phyloP scores from a whole-genome alignment of 1,140 invertebrate genomes.

The Zaprionus nigranus region DNA sequence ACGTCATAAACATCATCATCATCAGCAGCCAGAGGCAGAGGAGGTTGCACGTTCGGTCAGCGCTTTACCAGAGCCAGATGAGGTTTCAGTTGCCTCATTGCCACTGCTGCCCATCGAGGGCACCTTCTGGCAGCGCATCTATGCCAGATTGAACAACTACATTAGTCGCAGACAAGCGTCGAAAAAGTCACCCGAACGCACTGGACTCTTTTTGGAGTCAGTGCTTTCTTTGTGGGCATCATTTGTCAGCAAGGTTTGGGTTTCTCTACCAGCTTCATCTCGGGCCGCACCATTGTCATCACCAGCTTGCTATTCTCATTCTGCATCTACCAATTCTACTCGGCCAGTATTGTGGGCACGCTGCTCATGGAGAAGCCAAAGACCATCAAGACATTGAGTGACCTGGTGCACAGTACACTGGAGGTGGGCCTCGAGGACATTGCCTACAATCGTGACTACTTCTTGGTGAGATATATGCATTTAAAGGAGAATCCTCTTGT shows the following conservation, averaged over 20 bases:
- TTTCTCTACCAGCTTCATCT: slow-evolving; percentile 85
- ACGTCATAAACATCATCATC: slow-evolving; percentile 34
- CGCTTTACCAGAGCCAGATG: slow-evolving; percentile 11
- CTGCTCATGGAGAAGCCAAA: slow-evolving; percentile 88
- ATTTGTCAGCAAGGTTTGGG: slow-evolving; percentile 85
- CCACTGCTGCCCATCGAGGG: slow-evolving; percentile 19
- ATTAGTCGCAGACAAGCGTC: slow-evolving; percentile 29
- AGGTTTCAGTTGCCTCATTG: slow-evolving; percentile 16
- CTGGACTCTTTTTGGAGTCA: slow-evolving; percentile 77
- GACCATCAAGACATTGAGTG: slow-evolving; percentile 87
- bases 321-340: slow-evolving; percentile 89
- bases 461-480: slow-evolving; percentile 85
- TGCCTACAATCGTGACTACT: slow-evolving; percentile 87
- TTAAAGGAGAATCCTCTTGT: not conserved
- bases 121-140: slow-evolving; percentile 50
- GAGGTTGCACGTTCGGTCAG: not conserved
- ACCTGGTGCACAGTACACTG: slow-evolving; percentile 87
- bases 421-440: slow-evolving; percentile 87
- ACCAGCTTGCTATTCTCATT: slow-evolving; percentile 88
- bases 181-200: slow-evolving; percentile 40
- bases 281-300: slow-evolving; percentile 87
- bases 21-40: slow-evolving; percentile 15
- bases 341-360: slow-evolving; percentile 89
- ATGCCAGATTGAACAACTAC: slow-evolving; percentile 48
- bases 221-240: slow-evolving; percentile 83